Evolutionary conservation across 2,113 vertebrate species (phyloP).

Genomic region (Condylura cristata): DNA sequence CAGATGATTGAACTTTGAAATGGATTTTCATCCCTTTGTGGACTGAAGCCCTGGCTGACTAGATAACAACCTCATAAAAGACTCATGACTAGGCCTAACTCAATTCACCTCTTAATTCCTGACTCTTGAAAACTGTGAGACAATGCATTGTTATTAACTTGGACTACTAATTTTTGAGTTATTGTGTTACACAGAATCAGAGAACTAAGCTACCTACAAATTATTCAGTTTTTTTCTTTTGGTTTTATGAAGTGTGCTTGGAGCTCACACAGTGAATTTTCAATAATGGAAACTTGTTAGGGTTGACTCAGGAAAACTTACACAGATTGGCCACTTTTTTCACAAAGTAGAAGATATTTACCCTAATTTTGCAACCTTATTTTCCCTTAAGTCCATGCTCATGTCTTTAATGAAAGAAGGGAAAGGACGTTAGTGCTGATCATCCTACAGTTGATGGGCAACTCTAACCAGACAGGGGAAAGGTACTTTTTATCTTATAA

Average conservation of each 20-base stretch:
- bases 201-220: neutral
- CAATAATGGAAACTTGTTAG: neutral
- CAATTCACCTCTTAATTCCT: neutral
- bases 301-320: neutral
- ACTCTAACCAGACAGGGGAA: slow-evolving; percentile 35
- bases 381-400: neutral
- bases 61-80: neutral
- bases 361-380: neutral
- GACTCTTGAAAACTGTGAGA: neutral
- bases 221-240: slow-evolving; percentile 18
- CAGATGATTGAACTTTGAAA: neutral
- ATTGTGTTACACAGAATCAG: neutral
- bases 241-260: neutral
- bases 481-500: slow-evolving; percentile 63
- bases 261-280: neutral
- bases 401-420: neutral
- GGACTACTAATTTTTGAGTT: neutral
- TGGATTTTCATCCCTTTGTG: neutral
- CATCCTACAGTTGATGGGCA: slow-evolving; percentile 41
- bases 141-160: neutral
- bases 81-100: neutral
- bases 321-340: neutral
- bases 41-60: neutral
- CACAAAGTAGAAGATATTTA: neutral
- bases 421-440: slow-evolving; percentile 46